Evolutionary conservation across 92 coral and sea anemone genomes (phyloP).

Genomic region (Epizoanthus illoricatus): DNA sequence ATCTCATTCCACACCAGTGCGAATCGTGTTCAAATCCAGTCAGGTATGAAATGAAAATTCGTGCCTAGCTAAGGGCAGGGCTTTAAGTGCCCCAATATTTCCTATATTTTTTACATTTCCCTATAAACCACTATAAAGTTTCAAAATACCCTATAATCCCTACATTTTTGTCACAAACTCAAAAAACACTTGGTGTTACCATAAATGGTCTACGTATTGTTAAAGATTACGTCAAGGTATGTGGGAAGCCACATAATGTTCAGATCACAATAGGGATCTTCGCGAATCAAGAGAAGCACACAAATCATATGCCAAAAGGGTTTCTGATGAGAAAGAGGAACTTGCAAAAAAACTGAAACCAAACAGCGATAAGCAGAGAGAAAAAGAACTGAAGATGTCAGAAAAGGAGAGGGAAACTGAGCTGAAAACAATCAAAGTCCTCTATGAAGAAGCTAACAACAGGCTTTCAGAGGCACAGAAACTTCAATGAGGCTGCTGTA

Average conservation of each 20-base stretch:
- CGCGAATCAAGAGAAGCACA: conserved; percentile 41
- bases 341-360: too few relatives aligned
- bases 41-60: conserved; percentile 56
- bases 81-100: too few relatives aligned
- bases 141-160: too few relatives aligned
- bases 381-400: too few relatives aligned
- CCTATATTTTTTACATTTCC: too few relatives aligned
- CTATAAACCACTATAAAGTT: too few relatives aligned
- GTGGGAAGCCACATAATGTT: conserved; percentile 44
- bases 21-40: conserved; percentile 66
- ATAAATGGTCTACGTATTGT: conserved; percentile 48
- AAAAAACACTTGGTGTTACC: conserved; percentile 1
- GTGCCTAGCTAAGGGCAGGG: conserved; percentile 53
- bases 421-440: conserved; percentile 40
- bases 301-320: conserved; percentile 27
- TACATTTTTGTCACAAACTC: too few relatives aligned
- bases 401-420: too few relatives aligned
- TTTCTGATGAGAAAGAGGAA: conserved; percentile 11
- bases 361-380: too few relatives aligned
- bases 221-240: conserved; percentile 40
- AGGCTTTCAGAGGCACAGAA: conserved; percentile 44
- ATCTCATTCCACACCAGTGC: conserved; percentile 58
- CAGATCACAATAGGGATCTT: conserved; percentile 45
- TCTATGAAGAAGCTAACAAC: conserved; percentile 47
- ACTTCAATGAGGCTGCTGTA: conserved; percentile 40